Evolutionary conservation across 2,113 vertebrate genomes (phyloP).

Genomic region (Turdus rufiventris): DNA sequence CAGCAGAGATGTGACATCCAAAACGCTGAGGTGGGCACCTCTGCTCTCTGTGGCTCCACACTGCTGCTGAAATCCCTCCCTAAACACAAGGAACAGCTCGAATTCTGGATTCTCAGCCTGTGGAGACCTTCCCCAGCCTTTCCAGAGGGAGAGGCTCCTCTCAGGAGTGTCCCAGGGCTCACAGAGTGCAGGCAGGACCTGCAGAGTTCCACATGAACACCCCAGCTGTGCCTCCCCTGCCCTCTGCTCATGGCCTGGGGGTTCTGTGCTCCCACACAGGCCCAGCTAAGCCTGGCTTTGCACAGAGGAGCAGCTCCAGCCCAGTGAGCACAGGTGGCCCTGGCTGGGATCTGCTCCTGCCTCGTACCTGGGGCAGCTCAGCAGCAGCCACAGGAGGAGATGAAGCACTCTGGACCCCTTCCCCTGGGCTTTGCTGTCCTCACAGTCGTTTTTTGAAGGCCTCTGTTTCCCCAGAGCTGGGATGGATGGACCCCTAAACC

Average conservation of each 20-base stretch:
- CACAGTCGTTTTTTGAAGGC: background rate
- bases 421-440: background rate
- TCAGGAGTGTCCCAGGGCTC: background rate
- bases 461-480: background rate
- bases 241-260: background rate
- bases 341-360: background rate
- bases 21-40: background rate
- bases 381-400: background rate
- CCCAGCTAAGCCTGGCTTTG: background rate
- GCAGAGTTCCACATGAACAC: background rate
- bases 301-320: background rate
- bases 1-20: background rate
- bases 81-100: background rate
- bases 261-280: background rate
- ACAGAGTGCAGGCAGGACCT: background rate
- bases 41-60: background rate
- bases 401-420: background rate
- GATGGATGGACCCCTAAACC: constrained; percentile 3
- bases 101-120: background rate
- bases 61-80: background rate
- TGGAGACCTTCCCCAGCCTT: background rate
- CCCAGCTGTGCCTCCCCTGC: background rate
- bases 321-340: background rate
- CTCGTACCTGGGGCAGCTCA: background rate
- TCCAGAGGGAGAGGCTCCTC: background rate